Base-by-base conservation (phyloP, 2,888 invertebrate genomes). In the Dascillus cervinus region DNA sequence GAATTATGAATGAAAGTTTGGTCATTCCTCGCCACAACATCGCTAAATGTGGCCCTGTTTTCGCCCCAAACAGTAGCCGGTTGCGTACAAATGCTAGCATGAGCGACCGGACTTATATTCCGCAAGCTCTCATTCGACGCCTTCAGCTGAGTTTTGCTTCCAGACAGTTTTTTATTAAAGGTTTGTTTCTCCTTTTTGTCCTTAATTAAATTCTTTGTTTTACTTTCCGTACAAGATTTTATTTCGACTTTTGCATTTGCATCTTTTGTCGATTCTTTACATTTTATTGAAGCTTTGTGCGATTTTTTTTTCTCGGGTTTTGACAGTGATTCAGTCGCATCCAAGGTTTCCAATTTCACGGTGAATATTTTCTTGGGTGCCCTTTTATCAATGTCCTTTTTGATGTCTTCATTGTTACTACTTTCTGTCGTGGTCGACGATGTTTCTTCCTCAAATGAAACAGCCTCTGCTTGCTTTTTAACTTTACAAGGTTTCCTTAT, bases 401-500 rank as follows among this genome's bases (percentile, higher is more conserved):
- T 29, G 13, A 13, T 27, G 12, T 41, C 75, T 34, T 79, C 79
- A 32, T 75, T 72, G 46, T 71, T 69, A 24, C 79, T 79, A 46
- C 78, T 77, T 52, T 80, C 80, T 2, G 80, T 80, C 4, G 79
- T 79, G 2, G 78, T 79, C 1, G 81, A 81, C 4, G 79, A 80
- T 2, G 77, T 75, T 49, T 82, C 81, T 52, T 79, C 79, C 52
- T 77, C 77, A 22, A 67, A 69, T 42, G 28, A 20, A 6, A 22
- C 20, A 29, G 20, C 25, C 25, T 43, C 45, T 27, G 25, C 33
- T 22, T 22, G 32, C 24, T 43, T 47, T 31, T 46, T 50, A 11
- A 27, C 9, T 20, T 29, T 34, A 5, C 21, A 15, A 5, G 38
- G 14, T 13, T 47, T 45, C 11, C 41, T 33, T 10, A 15, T 21